Base-by-base conservation (phyloP, 2,113 vertebrate species). In the Benthochromis sp. region DNA sequence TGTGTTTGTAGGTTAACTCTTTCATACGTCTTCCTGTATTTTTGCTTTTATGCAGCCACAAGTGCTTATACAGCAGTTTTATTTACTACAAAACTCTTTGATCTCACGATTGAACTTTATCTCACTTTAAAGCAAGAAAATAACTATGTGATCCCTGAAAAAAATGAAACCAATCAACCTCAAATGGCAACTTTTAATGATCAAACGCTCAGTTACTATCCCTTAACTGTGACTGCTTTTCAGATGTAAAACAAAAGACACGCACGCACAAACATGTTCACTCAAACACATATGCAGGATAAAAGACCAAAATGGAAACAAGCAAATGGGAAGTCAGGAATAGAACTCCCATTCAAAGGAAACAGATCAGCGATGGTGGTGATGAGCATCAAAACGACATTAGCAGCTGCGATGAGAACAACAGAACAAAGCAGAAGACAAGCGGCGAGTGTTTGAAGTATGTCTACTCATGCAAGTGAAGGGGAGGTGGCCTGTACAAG, bases 381-480 rank as follows among this genome's bases (percentile, higher is more conserved):
- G 83, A 8, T 6, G 84, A 38, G 90, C 92, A 95, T 91, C 81
- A 93, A 94, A 91, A 85, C 88, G 90, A 88, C 53, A 89, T 92
- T 71, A 82, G 89, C 91, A 95, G 92, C 93, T 93, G 92, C 83
- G 55, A 54, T 76, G 82, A 84, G 57, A 92, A 90, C 53, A 87
- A 79, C 50, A 83, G 63, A 93, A 93, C 92, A 90, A 93, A 94
- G 91, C 90, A 76, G 86, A 88, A 83, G 92, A 92, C 85, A 85
- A 91, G 92, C 81, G 84, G 86, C 57, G 29, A 87, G 87, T 73
- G 89, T 93, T 93, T 94, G 92, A 95, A 90, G 94, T 83, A 43
- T 63, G 59, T 92, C 91, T 52, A 81, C 81, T 95, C 95, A 96
- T 95, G 95, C 94, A 95, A 87, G 92, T 92, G 90, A 94, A 93